A percentile compares a stretch with the other conserved stretches of the same genome.
Conservation (phyloP, 2,888 invertebrate species). For the Stenolophus ochropezus region DNA sequence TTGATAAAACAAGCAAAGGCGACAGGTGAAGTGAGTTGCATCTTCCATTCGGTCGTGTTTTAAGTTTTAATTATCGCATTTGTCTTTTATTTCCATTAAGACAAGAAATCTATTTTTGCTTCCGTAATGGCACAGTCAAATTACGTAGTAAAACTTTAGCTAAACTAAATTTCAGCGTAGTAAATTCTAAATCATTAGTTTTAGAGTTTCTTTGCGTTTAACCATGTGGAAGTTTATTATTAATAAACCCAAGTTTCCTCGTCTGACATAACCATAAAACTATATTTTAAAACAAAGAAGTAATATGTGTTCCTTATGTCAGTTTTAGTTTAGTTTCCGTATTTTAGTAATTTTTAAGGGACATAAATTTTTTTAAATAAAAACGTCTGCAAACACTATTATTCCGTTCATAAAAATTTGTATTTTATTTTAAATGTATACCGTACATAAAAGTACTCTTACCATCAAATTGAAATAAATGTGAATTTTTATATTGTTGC, state of each 20-base stretch:
- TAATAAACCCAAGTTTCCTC: background rate
- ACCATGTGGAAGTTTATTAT: background rate
- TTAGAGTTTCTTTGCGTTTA: background rate
- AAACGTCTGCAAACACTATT: no score
- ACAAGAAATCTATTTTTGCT: background rate
- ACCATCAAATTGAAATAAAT: no score
- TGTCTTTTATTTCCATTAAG: background rate
- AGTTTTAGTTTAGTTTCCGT: background rate
- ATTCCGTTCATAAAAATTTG: no score
- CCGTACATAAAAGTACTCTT: no score
- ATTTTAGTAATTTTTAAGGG: no score
- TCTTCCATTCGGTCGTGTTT: background rate
- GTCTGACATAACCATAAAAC: background rate
- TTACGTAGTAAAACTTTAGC: background rate
- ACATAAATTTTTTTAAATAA: no score
- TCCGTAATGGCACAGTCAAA: background rate
- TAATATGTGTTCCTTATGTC: background rate
- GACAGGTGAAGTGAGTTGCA: background rate
- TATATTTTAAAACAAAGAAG: background rate
- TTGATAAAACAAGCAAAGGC: background rate
- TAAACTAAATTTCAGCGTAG: background rate
- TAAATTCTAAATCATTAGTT: background rate
- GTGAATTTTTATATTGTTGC: no score
- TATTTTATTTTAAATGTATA: no score
- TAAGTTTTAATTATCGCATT: background rate